These are phyloP conservation scores for Hirtodrosophila histrioides DNA, from an alignment of 2,888 invertebrate genomes.

Conservation along the genomic window DNA sequence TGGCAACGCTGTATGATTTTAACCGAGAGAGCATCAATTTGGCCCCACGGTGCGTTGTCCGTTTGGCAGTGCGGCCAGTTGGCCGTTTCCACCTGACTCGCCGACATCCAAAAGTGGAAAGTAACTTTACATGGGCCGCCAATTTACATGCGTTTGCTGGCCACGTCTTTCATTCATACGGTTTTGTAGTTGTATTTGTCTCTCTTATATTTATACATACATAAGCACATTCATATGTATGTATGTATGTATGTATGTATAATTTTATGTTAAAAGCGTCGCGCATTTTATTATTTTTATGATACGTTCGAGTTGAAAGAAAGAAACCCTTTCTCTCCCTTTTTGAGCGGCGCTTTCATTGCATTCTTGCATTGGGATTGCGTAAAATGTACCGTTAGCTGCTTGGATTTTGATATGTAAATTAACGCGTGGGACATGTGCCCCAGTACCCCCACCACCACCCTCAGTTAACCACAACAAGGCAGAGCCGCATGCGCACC, in stretches of 20 bases:
- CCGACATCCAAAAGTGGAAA: slow-evolving; percentile 68
- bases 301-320: slow-evolving; percentile 47
- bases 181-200: slow-evolving; percentile 17
- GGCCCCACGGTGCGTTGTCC: slow-evolving; percentile 45
- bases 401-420: slow-evolving; percentile 69
- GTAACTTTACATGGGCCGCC: slow-evolving; percentile 62
- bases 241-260: slow-evolving; percentile 5
- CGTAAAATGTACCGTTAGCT: slow-evolving; percentile 72
- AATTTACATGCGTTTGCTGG: slow-evolving; percentile 66
- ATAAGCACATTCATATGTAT: not conserved
- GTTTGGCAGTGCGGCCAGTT: slow-evolving; percentile 35
- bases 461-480: slow-evolving; percentile 4
- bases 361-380: slow-evolving; percentile 72
- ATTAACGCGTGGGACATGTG: slow-evolving; percentile 75
- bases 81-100: slow-evolving; percentile 61
- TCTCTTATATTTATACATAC: not conserved
- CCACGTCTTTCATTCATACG: slow-evolving; percentile 54
- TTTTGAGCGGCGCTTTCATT: slow-evolving; percentile 43
- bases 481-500: slow-evolving; percentile 25
- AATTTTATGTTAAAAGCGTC: slow-evolving; percentile 74
- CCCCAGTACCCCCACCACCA: slow-evolving; percentile 32
- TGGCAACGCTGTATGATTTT: not conserved
- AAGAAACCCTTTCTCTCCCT: slow-evolving; percentile 75
- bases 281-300: slow-evolving; percentile 70
- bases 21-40: not conserved